Evolutionary conservation across 2,888 invertebrate species (phyloP).

Genomic region (Idaea aversata): DNA sequence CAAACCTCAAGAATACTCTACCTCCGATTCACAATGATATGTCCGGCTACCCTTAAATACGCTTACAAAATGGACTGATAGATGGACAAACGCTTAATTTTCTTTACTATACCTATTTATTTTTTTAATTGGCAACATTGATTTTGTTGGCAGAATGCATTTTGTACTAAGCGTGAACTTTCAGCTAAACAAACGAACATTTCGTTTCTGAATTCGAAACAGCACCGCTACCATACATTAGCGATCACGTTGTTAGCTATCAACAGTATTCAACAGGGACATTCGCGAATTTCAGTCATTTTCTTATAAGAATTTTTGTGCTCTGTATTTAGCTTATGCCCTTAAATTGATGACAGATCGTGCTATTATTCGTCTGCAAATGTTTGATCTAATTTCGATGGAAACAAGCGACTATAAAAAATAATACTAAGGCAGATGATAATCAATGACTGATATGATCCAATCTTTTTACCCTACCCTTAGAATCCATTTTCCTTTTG

Average conservation of each 20-base stretch:
- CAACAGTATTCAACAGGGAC: background rate
- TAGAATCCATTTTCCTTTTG: background rate
- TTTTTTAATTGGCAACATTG: background rate
- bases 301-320: background rate
- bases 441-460: background rate
- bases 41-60: constrained; percentile 24
- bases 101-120: background rate
- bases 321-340: background rate
- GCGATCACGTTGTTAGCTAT: background rate
- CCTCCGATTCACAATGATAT: constrained; percentile 30
- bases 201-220: background rate
- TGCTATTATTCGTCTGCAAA: background rate
- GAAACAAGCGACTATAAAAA: background rate
- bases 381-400: background rate
- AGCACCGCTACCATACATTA: background rate
- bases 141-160: background rate
- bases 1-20: constrained; percentile 27
- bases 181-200: background rate
- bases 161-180: background rate
- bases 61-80: constrained; percentile 14
- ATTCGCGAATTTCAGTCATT: background rate
- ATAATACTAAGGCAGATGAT: background rate
- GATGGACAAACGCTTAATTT: constrained; percentile 2
- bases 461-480: background rate
- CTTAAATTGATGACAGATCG: background rate